Evolutionary conservation across 2,113 vertebrate species (phyloP), one percentile per base, ranked within the genome.

Genomic region (Recurvirostra avosetta): DNA sequence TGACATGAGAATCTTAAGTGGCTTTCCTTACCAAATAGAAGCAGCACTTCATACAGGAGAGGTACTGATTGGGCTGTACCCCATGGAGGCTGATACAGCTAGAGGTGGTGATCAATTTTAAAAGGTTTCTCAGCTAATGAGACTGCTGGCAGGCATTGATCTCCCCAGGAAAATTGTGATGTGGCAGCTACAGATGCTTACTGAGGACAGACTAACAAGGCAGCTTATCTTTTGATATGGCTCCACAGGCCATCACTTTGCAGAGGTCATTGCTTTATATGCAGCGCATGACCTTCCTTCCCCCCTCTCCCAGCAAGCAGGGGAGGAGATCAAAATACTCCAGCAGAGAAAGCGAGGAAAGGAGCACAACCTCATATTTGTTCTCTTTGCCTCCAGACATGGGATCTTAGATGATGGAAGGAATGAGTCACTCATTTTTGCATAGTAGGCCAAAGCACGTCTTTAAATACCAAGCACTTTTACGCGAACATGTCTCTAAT

Each of bases 81-180:
- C 45, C 4, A 3, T 53, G 45, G n/a, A 92, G 67, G 32, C 68
- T 61, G 75, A 86, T 82, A 92, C 11, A 63, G 50, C 68, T 63
- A 45, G 62, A 90, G 56, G 32, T 72, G 38, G 71, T 87, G 89
- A 96, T 94, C 88, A 95, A 91, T 95, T 96, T 85, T 92, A 92
- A 91, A 81, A 89, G 49, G 62, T 61, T 86, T 96, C 56, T 38
- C 88, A 55, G 78, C 68, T 96, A 96, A 95, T 88, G 88, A 96
- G 76, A 66, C 53, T 83, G 93, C 81, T 78, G 77, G 63, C 86
- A 84, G 56, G 50, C 91, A 96, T 89, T 85, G 88, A 95, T 97
- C 63, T 95, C 58, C 66, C 88, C 70, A 59, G 83, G 53, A 92
- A 94, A 94, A 92, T 12, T 70, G 80, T 73, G 81, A 90, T 82